Evolutionary conservation across 2,888 invertebrate genomes (phyloP).

Genomic region (Netelia inedita): DNA sequence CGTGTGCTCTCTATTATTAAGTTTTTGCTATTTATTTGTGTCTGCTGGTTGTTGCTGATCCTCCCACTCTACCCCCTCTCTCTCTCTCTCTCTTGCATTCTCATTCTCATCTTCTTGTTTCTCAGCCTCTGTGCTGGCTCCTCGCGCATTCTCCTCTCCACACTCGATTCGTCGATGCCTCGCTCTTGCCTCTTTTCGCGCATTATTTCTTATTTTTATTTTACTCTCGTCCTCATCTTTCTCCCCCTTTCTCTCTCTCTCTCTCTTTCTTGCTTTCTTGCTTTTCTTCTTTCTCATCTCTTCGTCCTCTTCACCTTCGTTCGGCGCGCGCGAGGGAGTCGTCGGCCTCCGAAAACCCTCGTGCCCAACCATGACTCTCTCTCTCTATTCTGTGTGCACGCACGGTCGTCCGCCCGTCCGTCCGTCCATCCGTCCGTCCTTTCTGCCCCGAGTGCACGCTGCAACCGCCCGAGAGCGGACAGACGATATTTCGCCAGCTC

Average conservation of each 20-base stretch:
- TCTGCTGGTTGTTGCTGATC: conserved; percentile 77
- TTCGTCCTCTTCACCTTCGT: conserved; percentile 27
- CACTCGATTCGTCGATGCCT: background rate
- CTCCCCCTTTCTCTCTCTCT: background rate
- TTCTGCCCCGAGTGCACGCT: background rate
- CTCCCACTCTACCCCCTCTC: conserved; percentile 57
- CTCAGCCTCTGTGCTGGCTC: background rate
- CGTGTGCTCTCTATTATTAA: conserved; percentile 83
- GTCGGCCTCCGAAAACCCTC: conserved; percentile 66
- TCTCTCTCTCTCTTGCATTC: conserved; percentile 1
- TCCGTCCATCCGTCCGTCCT: too few species aligned
- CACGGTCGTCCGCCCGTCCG: too few species aligned
- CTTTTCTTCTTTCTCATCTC: background rate
- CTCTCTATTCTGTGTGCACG: conserved; percentile 1
- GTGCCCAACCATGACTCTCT: conserved; percentile 48
- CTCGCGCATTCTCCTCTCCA: background rate
- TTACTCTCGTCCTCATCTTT: conserved; percentile 17
- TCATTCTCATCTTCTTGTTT: conserved; percentile 32
- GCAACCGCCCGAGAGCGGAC: conserved; percentile 28
- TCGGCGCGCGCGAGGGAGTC: conserved; percentile 52
- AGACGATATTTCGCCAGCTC: conserved; percentile 48
- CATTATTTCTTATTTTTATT: conserved; percentile 15
- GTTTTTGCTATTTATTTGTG: conserved; percentile 85
- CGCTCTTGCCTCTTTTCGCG: background rate
- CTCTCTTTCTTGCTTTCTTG: background rate